Base-by-base conservation (phyloP, 1,140 invertebrate genomes). In the Sitophilus oryzae region DNA sequence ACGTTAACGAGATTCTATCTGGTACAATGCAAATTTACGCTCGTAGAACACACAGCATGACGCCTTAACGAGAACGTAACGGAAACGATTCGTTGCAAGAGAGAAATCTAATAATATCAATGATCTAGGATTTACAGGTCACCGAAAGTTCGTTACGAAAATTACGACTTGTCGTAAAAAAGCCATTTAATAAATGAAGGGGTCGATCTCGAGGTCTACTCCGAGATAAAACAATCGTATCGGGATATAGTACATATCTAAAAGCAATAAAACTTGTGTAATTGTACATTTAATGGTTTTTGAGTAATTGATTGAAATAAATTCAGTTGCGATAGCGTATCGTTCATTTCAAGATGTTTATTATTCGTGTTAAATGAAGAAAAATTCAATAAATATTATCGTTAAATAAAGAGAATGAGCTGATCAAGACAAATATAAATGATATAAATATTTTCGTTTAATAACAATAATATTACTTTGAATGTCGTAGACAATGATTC, bases 261-360 rank as follows among this genome's bases (percentile, higher is more conserved):
- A 42, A 18, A 42, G 11, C 15, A 15, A 42, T 18, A 18, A 42
- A 42, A 42, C 18, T 19, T 42, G n/a, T 19, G 16, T 42, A 42
- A 42, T 42, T 42, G 21, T 19, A 42, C 15, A 42, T 42, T 42
- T 42, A 42, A 42, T 42, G 16, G 40, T 15, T 20, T 42, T 42
- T 21, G 40, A 42, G 40, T 42, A 42, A 42, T 42, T 42, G 40
- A 42, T 42, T 42, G 40, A 42, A 42, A 42, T 42, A 42, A 42
- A 42, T 42, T 42, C 21, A 11, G 40, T 18, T 18, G 40, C n/a
- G 40, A 42, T 42, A 42, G 18, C 15, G 16, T 6, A n/a, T n/a
- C 14, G 34, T 34, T 16, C 18, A 38, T 38, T 38, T 38, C 36
- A 38, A 38, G n/a, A n/a, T n/a, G n/a, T n/a, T n/a, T n/a, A n/a